Evolutionary conservation across 2,888 invertebrate genomes (phyloP), one percentile per base, ranked within the genome.

Genomic region (Meganola albula): DNA sequence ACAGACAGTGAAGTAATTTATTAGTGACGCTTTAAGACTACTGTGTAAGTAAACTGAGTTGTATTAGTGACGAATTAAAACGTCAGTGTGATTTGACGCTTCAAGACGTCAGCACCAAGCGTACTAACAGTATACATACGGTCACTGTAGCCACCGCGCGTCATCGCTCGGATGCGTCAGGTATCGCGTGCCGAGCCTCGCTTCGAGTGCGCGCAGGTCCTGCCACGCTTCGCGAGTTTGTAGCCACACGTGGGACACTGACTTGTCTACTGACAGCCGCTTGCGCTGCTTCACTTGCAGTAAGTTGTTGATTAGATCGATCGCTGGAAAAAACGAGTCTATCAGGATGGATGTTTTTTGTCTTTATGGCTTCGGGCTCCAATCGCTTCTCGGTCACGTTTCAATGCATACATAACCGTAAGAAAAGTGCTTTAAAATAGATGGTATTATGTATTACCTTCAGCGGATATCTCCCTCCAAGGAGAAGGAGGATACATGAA

Each of bases 401-500:
- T 6, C 16, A 16, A 16, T 6, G 6, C 16, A 16, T 16, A 5
- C 16, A 4, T 4, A 14, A 18, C 27, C 8, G n/a, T 18, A 10
- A 18, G 16, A 3, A 25, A 4, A 4, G 5, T 9, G n/a, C n/a
- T n/a, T n/a, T n/a, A n/a, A n/a, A n/a, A n/a, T n/a, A n/a, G n/a
- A n/a, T n/a, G n/a, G n/a, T n/a, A n/a, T n/a, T n/a, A n/a, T n/a
- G 2, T 10, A 41, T 22, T 26, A 79, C 79, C 79, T 28, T 80
- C 78, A 0, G 69, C 52, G 3, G 98, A 98, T 64, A 99, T 97
- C 74, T 97, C 96, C 64, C 95, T 94, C 99, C 99, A 99, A 1
- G 99, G 98, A 75, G 92, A 92, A 11, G 97, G 95, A 23, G 99
- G 99, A 87, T 99, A 99, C 99, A 99, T 99, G 78, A 99, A 99